phyloP scores from a whole-genome alignment of 1,140 invertebrate genomes.

The Halotydeus destructor region DNA sequence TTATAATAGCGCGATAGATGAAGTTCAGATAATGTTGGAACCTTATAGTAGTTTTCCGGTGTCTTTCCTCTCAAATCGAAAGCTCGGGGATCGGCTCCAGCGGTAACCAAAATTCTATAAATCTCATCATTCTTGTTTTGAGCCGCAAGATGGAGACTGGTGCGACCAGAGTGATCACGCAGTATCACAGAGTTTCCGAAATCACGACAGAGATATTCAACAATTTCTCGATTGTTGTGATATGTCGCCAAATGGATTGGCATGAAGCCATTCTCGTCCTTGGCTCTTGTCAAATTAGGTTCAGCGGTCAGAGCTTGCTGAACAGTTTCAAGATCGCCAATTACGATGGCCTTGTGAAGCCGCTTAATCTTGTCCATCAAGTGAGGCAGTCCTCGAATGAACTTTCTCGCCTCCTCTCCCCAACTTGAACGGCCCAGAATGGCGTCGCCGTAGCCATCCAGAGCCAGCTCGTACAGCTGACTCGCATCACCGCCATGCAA shows the following conservation, averaged over 20 bases:
- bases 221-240: slow-evolving; percentile 15
- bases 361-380: slow-evolving; percentile 23
- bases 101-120: slow-evolving; percentile 17
- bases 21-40: slow-evolving; percentile 1
- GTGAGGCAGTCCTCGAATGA: slow-evolving; percentile 22
- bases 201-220: slow-evolving; percentile 17
- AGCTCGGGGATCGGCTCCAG: slow-evolving; percentile 17
- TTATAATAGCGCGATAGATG: no score
- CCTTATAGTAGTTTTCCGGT: slow-evolving; percentile 18
- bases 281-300: slow-evolving; percentile 21
- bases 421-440: slow-evolving; percentile 26
- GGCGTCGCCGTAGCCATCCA: slow-evolving; percentile 27
- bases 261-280: slow-evolving; percentile 22
- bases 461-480: slow-evolving; percentile 26
- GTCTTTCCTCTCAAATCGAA: slow-evolving; percentile 20
- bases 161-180: slow-evolving; percentile 18
- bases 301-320: slow-evolving; percentile 19
- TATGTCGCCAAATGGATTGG: slow-evolving; percentile 21
- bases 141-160: slow-evolving; percentile 20
- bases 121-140: slow-evolving; percentile 19
- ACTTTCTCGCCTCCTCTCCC: slow-evolving; percentile 25
- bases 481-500: slow-evolving; percentile 25
- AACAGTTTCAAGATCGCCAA: slow-evolving; percentile 22
- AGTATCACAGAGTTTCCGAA: slow-evolving; percentile 9
- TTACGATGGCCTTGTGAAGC: slow-evolving; percentile 23